Percentiles rank a stretch among this genome's conserved stretches.
Conservation (phyloP, 1,140 invertebrate genomes). For the Anastatus disparis region DNA sequence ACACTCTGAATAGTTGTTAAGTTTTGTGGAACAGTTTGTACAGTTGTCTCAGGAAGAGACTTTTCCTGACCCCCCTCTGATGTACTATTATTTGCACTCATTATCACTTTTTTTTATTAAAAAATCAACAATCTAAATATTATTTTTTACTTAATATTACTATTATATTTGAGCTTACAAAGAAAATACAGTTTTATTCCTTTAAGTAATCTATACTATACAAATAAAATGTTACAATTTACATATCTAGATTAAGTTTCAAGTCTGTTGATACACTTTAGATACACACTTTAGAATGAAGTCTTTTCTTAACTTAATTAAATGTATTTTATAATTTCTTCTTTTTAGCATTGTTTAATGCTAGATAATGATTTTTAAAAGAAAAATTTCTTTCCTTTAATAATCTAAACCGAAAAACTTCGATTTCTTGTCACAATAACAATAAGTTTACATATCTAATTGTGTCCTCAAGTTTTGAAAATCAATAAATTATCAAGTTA, state of each 20-base stretch:
- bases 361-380: neutral
- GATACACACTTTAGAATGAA: neutral
- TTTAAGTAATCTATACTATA: conserved; percentile 3
- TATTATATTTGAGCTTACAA: neutral
- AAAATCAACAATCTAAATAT: neutral
- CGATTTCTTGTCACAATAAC: neutral
- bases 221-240: neutral
- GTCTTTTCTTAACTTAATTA: neutral
- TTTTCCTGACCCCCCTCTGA: conserved; percentile 49
- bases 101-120: conserved; percentile 11
- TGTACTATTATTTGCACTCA: conserved; percentile 36
- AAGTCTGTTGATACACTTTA: conserved; percentile 9
- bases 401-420: neutral
- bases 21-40: conserved; percentile 58
- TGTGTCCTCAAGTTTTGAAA: neutral
- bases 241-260: conserved; percentile 2
- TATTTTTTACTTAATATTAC: no score
- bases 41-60: conserved; percentile 51
- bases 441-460: neutral
- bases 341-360: conserved; percentile 10
- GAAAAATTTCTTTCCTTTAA: neutral
- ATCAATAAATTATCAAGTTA: no score
- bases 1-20: conserved; percentile 58
- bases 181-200: no score
- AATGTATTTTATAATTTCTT: neutral